Evolutionary conservation across 2,113 vertebrate species (phyloP).

Genomic region (Xyrauchen texanus): DNA sequence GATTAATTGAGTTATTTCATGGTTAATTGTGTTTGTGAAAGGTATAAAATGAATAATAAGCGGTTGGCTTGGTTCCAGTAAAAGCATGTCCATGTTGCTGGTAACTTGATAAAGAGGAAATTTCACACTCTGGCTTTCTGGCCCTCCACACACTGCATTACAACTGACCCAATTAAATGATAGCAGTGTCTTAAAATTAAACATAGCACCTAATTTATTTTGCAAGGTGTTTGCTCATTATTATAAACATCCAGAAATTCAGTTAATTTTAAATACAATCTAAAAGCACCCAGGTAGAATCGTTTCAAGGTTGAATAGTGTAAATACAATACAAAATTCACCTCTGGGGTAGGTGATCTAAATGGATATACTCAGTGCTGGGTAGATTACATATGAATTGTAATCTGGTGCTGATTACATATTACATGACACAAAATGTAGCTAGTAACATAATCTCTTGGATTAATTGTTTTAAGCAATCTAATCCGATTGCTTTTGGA

Average conservation of each 20-base stretch:
- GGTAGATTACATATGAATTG: too few relatives aligned
- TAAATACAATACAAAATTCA: too few relatives aligned
- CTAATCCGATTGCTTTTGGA: too few relatives aligned
- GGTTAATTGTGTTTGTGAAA: slow-evolving; percentile 28
- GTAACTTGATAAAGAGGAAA: slow-evolving; percentile 5
- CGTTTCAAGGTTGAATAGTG: too few relatives aligned
- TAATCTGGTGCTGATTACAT: too few relatives aligned
- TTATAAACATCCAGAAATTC: not conserved
- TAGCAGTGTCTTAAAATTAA: slow-evolving; percentile 35
- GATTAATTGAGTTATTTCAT: slow-evolving; percentile 31
- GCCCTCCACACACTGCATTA: not conserved
- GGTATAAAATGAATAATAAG: slow-evolving; percentile 33
- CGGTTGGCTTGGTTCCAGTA: slow-evolving; percentile 8
- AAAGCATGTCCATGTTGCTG: slow-evolving; percentile 27
- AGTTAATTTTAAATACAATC: not conserved
- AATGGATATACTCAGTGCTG: too few relatives aligned
- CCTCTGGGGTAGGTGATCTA: too few relatives aligned
- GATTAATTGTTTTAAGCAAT: too few relatives aligned
- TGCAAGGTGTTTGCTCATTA: slow-evolving; percentile 37
- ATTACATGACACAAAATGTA: too few relatives aligned
- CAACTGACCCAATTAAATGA: slow-evolving; percentile 49
- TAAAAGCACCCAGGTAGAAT: not conserved
- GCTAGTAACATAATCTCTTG: too few relatives aligned
- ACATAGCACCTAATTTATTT: slow-evolving; percentile 36
- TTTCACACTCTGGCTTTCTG: slow-evolving; percentile 33